Conservation (phyloP, 1,140 invertebrate genomes). For the Tetraneura akinire region DNA sequence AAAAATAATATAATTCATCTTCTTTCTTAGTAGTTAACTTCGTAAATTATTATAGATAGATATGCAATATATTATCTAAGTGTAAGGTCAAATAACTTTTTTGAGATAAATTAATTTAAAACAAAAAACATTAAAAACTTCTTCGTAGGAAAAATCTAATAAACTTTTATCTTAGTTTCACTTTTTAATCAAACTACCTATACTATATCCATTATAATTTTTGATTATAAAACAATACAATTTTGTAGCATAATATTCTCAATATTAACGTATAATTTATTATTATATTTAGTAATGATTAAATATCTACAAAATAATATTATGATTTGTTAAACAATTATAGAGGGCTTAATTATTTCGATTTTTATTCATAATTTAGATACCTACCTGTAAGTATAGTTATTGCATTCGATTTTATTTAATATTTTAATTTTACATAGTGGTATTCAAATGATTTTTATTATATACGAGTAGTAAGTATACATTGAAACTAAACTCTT, state of each 20-base stretch:
- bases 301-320: too few species aligned
- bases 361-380: too few species aligned
- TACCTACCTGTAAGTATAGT: too few species aligned
- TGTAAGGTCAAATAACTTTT: neutral
- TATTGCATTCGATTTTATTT: too few species aligned
- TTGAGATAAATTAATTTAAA: neutral
- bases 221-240: neutral
- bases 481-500: too few species aligned
- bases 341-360: too few species aligned
- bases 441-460: too few species aligned
- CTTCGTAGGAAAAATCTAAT: neutral
- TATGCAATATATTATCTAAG: neutral
- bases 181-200: slow-evolving; percentile 8
- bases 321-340: too few species aligned
- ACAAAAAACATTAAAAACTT: slow-evolving; percentile 15
- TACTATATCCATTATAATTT: neutral
- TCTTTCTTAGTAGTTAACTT: slow-evolving; percentile 6
- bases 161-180: neutral
- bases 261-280: neutral
- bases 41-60: neutral
- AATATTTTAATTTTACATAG: too few species aligned
- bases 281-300: too few species aligned
- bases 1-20: neutral
- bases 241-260: neutral
- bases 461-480: too few species aligned